Evolutionary conservation across 92 coral and sea anemone species (phyloP).

Genomic region (Palythoa heliodiscus): DNA sequence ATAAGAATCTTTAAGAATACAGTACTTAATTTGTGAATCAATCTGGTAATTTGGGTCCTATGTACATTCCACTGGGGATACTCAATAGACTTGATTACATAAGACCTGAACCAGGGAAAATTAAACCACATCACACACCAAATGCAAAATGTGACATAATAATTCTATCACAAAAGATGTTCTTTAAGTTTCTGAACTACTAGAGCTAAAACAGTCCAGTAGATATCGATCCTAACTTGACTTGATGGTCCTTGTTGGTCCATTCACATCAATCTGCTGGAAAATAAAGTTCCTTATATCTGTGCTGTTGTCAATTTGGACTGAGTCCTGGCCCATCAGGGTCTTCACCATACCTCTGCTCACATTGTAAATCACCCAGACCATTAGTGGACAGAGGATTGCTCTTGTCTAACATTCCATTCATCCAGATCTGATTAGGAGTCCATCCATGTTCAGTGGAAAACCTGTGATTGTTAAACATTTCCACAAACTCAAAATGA

Average conservation of each 20-base stretch:
- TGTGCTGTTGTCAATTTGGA: slow-evolving; percentile 13
- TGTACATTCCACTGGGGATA: neutral
- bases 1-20: too few species aligned
- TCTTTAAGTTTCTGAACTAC: slow-evolving; percentile 71
- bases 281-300: slow-evolving; percentile 45
- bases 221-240: slow-evolving; percentile 77
- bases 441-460: neutral
- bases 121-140: neutral
- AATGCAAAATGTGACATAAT: neutral
- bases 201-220: slow-evolving; percentile 56
- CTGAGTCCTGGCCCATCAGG: slow-evolving; percentile 45
- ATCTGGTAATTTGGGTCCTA: neutral
- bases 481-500: neutral
- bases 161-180: slow-evolving; percentile 7
- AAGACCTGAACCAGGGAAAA: slow-evolving; percentile 1
- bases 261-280: slow-evolving; percentile 45
- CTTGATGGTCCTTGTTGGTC: slow-evolving; percentile 66
- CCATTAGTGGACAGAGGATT: neutral
- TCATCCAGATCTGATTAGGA: neutral
- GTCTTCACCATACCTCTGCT: slow-evolving; percentile 37
- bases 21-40: too few species aligned
- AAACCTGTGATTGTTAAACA: neutral
- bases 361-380: slow-evolving; percentile 9
- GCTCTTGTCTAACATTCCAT: neutral
- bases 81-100: neutral